A percentile compares a stretch with the other conserved stretches of the same genome.
phyloP scores from a whole-genome alignment of 2,888 invertebrate genomes.

The Chymomyza caudatula region DNA sequence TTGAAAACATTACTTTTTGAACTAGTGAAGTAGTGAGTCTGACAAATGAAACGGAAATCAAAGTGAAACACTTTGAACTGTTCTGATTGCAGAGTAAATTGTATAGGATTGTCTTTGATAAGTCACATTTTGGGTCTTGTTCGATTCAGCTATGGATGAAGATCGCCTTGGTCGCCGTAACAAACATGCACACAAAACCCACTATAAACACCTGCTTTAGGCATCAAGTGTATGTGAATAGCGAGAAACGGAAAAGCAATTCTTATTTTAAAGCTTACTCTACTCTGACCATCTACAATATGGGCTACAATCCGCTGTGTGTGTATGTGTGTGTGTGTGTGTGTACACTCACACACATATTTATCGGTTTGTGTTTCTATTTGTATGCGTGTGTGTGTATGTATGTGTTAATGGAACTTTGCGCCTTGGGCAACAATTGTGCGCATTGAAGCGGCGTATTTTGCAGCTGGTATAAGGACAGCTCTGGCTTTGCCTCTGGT shows the following conservation, averaged over 20 bases:
- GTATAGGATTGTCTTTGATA: too few relatives aligned
- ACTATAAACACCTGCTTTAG: neutral
- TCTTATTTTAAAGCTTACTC: slow-evolving; percentile 30
- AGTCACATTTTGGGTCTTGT: too few relatives aligned
- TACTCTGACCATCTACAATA: neutral
- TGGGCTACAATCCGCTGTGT: neutral
- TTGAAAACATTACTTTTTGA: too few relatives aligned
- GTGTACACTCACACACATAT: neutral
- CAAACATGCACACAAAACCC: too few relatives aligned
- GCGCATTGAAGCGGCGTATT: neutral
- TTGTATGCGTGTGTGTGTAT: neutral
- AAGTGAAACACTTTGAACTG: too few relatives aligned
- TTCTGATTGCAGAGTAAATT: too few relatives aligned
- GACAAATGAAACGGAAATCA: too few relatives aligned
- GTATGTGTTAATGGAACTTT: slow-evolving; percentile 37
- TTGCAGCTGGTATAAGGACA: neutral
- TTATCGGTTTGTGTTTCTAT: neutral
- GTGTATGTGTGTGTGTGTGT: too few relatives aligned
- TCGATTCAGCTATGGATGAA: too few relatives aligned
- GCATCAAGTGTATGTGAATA: neutral
- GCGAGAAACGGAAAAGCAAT: slow-evolving; percentile 39
- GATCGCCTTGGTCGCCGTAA: too few relatives aligned
- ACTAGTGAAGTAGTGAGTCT: too few relatives aligned
- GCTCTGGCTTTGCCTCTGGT: neutral
- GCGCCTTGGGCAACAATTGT: slow-evolving; percentile 38